Evolutionary conservation across 37 sponge, comb jelly and placozoan genomes (phyloP).

Genomic region (Corticium candelabrum): DNA sequence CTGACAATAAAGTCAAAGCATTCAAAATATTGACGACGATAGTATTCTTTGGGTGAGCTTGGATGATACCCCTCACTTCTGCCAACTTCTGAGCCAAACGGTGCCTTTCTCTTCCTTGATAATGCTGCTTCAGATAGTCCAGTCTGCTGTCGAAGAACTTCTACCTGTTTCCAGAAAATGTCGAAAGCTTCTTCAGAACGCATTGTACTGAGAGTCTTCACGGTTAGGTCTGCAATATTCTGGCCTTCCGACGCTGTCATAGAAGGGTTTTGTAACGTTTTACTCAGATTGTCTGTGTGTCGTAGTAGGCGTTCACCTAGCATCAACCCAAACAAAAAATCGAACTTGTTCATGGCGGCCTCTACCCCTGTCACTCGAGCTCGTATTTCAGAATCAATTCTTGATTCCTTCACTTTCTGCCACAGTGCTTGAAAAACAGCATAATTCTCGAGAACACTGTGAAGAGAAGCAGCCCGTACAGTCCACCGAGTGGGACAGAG

Average conservation of each 20-base stretch:
- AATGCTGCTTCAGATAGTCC: no score
- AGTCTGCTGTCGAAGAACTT: no score
- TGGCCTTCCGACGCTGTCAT: slow-evolving; percentile 65
- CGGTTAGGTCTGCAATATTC: no score
- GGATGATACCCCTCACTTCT: no score
- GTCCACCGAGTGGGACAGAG: slow-evolving; percentile 36
- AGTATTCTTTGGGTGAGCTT: no score
- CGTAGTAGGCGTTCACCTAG: slow-evolving; percentile 36
- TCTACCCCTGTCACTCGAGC: slow-evolving; percentile 48
- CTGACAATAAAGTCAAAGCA: no score
- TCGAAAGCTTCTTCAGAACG: no score
- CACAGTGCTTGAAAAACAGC: slow-evolving; percentile 29
- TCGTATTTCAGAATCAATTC: slow-evolving; percentile 43
- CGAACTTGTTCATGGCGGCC: slow-evolving; percentile 34
- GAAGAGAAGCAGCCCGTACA: slow-evolving; percentile 23
- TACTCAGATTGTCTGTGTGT: slow-evolving; percentile 40
- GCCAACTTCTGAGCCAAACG: no score
- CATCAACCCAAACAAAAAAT: slow-evolving; percentile 18
- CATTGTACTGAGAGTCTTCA: no score
- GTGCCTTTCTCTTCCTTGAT: no score
- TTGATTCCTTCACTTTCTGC: slow-evolving; percentile 26
- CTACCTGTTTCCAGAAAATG: no score
- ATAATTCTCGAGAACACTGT: slow-evolving; percentile 43
- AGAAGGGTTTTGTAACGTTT: slow-evolving; percentile 23
- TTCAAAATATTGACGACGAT: no score